Evolutionary conservation across 2,113 vertebrate genomes (phyloP).

Genomic region (Elephantulus edwardii): DNA sequence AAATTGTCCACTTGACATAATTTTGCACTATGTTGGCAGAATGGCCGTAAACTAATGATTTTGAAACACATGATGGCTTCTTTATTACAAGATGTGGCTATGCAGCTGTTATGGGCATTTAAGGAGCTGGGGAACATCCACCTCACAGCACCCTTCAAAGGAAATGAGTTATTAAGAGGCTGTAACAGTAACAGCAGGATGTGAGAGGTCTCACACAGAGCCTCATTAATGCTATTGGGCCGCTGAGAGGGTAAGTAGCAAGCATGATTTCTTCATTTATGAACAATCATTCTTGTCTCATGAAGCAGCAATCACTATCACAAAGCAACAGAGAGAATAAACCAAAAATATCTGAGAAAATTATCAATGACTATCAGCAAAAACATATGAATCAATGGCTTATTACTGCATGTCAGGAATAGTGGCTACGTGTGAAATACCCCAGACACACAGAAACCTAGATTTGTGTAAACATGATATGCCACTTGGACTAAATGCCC

Average conservation of each 20-base stretch:
- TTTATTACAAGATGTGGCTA: constrained; percentile 39
- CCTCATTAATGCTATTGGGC: neutral
- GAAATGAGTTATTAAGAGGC: constrained; percentile 43
- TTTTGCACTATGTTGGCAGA: constrained; percentile 21
- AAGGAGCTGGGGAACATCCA: constrained; percentile 23
- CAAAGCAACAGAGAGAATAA: neutral
- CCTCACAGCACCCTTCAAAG: constrained; percentile 27
- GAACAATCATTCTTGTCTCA: neutral
- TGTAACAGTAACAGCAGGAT: neutral
- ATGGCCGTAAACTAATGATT: constrained; percentile 30
- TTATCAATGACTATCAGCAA: neutral
- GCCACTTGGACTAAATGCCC: neutral
- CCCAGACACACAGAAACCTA: neutral
- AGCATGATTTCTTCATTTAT: neutral
- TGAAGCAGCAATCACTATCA: neutral
- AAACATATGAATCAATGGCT: neutral
- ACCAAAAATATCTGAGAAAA: neutral
- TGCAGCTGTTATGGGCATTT: constrained; percentile 40
- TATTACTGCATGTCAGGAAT: neutral
- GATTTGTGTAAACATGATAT: accelerated
- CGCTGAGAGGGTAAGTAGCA: neutral
- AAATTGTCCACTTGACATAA: constrained; percentile 29
- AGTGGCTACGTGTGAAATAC: neutral
- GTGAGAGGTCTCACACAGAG: constrained; percentile 8
- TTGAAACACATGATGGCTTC: neutral